A percentile compares a stretch with the other conserved stretches of the same genome.
Evolutionary conservation across 2,888 invertebrate species (phyloP).

Genomic region (Tetranychus truncatus): DNA sequence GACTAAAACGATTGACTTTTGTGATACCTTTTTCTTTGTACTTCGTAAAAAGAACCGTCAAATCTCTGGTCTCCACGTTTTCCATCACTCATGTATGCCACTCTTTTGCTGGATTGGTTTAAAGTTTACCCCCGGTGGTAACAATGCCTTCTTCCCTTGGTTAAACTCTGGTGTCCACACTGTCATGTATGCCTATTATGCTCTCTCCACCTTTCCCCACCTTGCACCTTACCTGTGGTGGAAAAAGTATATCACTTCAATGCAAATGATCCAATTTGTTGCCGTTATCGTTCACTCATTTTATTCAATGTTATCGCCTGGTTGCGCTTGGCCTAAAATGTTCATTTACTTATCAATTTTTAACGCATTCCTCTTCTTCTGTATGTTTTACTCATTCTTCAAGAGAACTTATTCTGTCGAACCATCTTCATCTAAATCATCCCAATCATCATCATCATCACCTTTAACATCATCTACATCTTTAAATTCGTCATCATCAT

Average conservation of each 20-base stretch:
- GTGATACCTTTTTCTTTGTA: conserved; percentile 22
- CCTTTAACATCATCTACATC: background rate
- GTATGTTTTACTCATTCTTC: conserved; percentile 35
- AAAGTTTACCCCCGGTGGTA: conserved; percentile 31
- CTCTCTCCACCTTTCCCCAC: conserved; percentile 34
- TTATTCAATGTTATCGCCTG: conserved; percentile 30
- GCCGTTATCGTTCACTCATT: conserved; percentile 24
- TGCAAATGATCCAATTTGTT: conserved; percentile 32
- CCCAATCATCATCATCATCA: background rate
- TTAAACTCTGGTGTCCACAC: conserved; percentile 35
- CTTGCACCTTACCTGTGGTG: conserved; percentile 36
- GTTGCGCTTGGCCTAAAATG: conserved; percentile 33
- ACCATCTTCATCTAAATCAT: background rate
- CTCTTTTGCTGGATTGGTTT: conserved; percentile 20
- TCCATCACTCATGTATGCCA: conserved; percentile 22
- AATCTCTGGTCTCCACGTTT: conserved; percentile 22
- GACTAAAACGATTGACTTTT: conserved; percentile 22
- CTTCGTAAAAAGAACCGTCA: conserved; percentile 22
- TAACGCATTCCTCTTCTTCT: conserved; percentile 35
- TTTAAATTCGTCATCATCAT: too few relatives aligned
- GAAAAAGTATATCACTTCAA: conserved; percentile 36
- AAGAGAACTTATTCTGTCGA: conserved; percentile 29
- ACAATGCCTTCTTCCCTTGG: conserved; percentile 35
- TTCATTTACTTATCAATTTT: conserved; percentile 35
- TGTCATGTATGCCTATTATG: conserved; percentile 36